A percentile compares a stretch with the other conserved stretches of the same genome.
These are phyloP conservation scores for Aradophagus sp. DNA, from an alignment of 1,140 invertebrate genomes.

Conservation along the genomic window DNA sequence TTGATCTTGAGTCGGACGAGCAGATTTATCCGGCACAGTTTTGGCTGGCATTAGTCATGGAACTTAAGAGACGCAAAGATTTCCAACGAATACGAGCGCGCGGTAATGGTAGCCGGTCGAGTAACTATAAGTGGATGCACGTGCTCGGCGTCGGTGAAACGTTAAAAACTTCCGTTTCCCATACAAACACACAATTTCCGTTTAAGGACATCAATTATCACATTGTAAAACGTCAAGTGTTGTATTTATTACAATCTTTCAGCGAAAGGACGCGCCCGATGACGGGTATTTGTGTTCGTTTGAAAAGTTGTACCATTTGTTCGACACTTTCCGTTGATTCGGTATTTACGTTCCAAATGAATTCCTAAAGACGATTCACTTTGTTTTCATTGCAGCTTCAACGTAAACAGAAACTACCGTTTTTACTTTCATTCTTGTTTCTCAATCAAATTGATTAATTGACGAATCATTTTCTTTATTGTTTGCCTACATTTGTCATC, in stretches of 20 bases:
- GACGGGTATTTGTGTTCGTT: too few relatives aligned
- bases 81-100: slow-evolving; percentile 19
- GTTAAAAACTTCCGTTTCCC: slow-evolving; percentile 32
- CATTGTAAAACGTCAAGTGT: slow-evolving; percentile 33
- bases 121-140: slow-evolving; percentile 50
- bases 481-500: too few relatives aligned
- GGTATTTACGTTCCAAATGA: too few relatives aligned
- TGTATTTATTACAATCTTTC: slow-evolving; percentile 20
- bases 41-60: slow-evolving; percentile 35
- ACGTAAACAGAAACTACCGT: too few relatives aligned
- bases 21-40: slow-evolving; percentile 19
- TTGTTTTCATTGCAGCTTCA: too few relatives aligned
- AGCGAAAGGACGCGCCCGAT: not conserved
- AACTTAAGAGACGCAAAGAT: slow-evolving; percentile 16
- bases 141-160: slow-evolving; percentile 25
- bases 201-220: slow-evolving; percentile 37
- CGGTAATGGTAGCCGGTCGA: slow-evolving; percentile 14
- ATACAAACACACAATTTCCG: slow-evolving; percentile 23
- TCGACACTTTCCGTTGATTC: too few relatives aligned
- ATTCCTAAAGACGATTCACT: too few relatives aligned
- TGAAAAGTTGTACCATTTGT: too few relatives aligned
- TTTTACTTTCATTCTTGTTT: too few relatives aligned
- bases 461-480: too few relatives aligned
- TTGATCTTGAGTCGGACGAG: slow-evolving; percentile 25
- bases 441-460: too few relatives aligned